Percentiles rank a stretch among this genome's conserved stretches.
These are phyloP conservation scores for Cisticola juncidis DNA, from an alignment of 2,113 vertebrate species.

Conservation along the genomic window DNA sequence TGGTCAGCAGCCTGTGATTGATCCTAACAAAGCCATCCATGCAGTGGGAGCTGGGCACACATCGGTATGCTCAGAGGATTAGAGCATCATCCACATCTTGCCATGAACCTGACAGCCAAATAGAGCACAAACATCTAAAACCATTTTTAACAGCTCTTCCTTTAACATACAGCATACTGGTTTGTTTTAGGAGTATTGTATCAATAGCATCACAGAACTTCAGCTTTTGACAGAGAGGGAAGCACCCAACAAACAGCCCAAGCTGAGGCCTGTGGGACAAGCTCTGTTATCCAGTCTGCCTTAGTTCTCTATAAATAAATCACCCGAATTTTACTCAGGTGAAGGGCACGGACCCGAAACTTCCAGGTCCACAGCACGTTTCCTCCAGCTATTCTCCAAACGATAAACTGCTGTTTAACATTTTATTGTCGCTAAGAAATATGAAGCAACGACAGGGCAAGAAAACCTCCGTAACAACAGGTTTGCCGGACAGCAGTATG, in stretches of 20 bases:
- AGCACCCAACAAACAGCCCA: too few species aligned
- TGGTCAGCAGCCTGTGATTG: neutral
- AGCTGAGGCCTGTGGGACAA: too few species aligned
- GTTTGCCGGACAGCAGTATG: rapidly evolving
- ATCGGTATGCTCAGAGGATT: rapidly evolving
- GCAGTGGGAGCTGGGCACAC: neutral
- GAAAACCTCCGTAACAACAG: neutral
- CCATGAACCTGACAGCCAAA: neutral
- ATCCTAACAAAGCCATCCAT: neutral
- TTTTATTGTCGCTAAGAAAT: neutral
- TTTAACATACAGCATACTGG: rapidly evolving
- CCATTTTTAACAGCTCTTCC: neutral
- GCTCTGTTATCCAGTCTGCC: neutral
- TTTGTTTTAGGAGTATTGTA: neutral
- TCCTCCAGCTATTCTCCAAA: neutral
- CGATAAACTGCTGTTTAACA: neutral
- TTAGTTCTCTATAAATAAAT: neutral
- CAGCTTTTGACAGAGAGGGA: neutral
- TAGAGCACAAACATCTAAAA: rapidly evolving
- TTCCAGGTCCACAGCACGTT: neutral
- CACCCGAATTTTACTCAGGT: neutral
- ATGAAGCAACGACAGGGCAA: rapidly evolving
- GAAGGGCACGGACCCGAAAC: neutral
- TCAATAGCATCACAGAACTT: rapidly evolving
- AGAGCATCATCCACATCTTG: neutral